A percentile compares a stretch with the other conserved stretches of the same genome.
phyloP scores from a whole-genome alignment of 2,888 invertebrate genomes.

The Enchytraeus crypticus region DNA sequence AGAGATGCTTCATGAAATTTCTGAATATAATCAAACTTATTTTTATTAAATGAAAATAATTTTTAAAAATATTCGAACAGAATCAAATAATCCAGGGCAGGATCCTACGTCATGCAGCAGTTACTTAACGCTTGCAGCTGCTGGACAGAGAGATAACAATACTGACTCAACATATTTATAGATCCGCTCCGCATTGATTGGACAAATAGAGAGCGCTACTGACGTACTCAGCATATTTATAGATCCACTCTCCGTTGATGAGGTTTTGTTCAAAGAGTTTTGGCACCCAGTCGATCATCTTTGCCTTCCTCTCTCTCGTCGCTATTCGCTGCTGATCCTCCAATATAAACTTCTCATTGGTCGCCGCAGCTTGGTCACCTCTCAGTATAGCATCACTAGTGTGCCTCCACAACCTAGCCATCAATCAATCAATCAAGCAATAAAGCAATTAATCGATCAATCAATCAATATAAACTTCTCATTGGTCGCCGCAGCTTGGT shows the following conservation, averaged over 20 bases:
- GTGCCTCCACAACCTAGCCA: slow-evolving; percentile 63
- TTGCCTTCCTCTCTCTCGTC: slow-evolving; percentile 62
- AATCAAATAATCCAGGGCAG: too few species aligned
- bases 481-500: slow-evolving; percentile 73
- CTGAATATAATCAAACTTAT: too few species aligned
- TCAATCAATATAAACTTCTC: slow-evolving; percentile 81
- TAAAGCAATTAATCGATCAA: too few species aligned
- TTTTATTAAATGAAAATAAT: too few species aligned
- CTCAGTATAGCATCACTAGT: slow-evolving; percentile 74
- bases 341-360: slow-evolving; percentile 72
- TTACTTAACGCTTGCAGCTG: too few species aligned
- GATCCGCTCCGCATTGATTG: not conserved
- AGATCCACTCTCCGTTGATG: slow-evolving; percentile 60
- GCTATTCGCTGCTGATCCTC: slow-evolving; percentile 75
- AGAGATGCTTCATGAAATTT: too few species aligned
- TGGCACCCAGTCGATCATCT: slow-evolving; percentile 64
- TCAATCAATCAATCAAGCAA: not conserved
- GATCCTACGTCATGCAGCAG: too few species aligned
- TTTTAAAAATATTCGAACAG: too few species aligned
- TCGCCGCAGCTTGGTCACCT: slow-evolving; percentile 79
- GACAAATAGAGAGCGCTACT: not conserved
- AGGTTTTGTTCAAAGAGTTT: slow-evolving; percentile 61
- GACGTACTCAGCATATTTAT: slow-evolving; percentile 63
- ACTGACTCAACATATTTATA: too few species aligned
- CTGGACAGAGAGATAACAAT: too few species aligned